Evolutionary conservation across 2,888 invertebrate species (phyloP), one percentile per base, ranked within the genome.

Genomic region (Dioctria linearis): DNA sequence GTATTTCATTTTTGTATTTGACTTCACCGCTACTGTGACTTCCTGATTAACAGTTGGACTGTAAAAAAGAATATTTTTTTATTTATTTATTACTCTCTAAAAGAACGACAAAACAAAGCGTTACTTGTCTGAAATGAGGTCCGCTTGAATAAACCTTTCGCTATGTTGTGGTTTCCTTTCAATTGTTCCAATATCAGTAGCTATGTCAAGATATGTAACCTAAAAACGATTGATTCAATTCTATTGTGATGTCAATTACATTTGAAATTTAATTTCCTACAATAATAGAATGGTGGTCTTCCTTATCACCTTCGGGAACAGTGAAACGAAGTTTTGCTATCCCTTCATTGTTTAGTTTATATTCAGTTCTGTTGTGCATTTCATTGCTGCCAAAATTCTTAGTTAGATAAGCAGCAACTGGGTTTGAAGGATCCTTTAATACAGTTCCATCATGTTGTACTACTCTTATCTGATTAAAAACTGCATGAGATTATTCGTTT

Each of bases 171-270:
- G 87, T 67, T 88, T 88, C 0, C 87, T 84, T 0, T 87, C 86
- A 25, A 88, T 85, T 80, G 85, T 86, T 11, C 88, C 88, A 83
- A 88, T 86, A 81, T 88, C 88, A 5, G 85, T 88, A 2, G 87
- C 93, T 51, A 96, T 91, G 84, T 95, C 95, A 86, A 94, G 91
- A 87, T 96, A 97, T 86, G 93, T 93, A 3, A 95, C 94, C 94
- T 95, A 25, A 39, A 80, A 75, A 4, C 13, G n/a, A 54, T 46
- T 9, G 9, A 6, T 46, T 46, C 9, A 46, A 46, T 46, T 46
- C 49, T 46, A 54, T 37, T 40, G 40, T 54, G 6, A 46, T 6
- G 6, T 49, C 3, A 11, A 63, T n/a, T 42, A n/a, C 13, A 37
- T 75, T 13, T 40, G 61, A 6, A 61, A 43, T 6, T 42, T 25